phyloP scores from a whole-genome alignment of 2,113 vertebrate species.

The Mesembrinibis cayennensis region DNA sequence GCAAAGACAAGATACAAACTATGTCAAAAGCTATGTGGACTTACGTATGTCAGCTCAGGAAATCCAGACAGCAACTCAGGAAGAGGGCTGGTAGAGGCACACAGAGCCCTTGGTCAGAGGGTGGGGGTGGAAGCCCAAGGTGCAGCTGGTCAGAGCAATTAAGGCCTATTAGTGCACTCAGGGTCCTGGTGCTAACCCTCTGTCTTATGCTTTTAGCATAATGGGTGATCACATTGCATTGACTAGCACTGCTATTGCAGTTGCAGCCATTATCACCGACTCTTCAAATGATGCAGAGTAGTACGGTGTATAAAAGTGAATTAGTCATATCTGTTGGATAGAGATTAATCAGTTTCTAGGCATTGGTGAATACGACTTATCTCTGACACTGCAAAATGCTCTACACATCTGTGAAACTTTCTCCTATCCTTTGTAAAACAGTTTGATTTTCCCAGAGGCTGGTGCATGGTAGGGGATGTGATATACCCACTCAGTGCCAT shows the following conservation, averaged over 20 bases:
- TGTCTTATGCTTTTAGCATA: background rate
- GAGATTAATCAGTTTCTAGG: background rate
- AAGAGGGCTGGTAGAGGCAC: background rate
- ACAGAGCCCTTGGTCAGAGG: background rate
- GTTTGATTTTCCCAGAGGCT: background rate
- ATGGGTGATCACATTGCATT: background rate
- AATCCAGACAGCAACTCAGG: background rate
- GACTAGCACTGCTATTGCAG: background rate
- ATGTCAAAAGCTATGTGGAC: background rate
- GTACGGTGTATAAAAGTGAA: background rate
- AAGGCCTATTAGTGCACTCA: background rate
- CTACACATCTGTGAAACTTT: background rate
- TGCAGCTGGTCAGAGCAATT: background rate
- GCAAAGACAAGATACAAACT: background rate
- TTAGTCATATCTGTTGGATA: background rate
- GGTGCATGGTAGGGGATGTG: too few relatives aligned
- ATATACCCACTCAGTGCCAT: too few relatives aligned
- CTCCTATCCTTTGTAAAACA: background rate
- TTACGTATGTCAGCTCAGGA: background rate
- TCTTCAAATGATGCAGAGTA: background rate
- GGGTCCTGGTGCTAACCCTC: background rate
- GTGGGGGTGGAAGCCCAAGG: background rate
- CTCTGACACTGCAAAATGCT: background rate
- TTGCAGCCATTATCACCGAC: background rate
- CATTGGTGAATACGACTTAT: background rate